Base-by-base conservation (phyloP, 2,797 vertebrate genomes). In the Acipenser transmontanus region DNA sequence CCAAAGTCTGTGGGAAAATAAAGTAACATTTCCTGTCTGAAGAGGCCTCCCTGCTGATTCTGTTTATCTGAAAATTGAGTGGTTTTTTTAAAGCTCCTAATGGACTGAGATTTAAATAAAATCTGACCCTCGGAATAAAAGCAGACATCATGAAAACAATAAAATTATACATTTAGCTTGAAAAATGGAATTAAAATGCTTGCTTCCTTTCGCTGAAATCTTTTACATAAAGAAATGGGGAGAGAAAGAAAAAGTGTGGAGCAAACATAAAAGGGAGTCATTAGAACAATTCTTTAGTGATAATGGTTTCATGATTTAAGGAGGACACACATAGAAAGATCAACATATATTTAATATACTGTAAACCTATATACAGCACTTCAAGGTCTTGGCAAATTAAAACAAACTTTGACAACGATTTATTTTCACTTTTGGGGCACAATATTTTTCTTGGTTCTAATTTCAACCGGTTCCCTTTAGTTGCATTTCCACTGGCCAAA, bases 101-200 rank as follows among this genome's bases (percentile, higher is more conserved):
- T 96, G 93, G 92, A 94, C 88, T 86, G 89, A 91, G 89, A 91
- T 93, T 93, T 90, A 89, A 94, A 95, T 95, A 93, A 94, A 92
- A 93, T 91, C 88, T 95, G 93, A 95, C 93, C 93, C 85, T 88
- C 76, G 82, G 90, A 91, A 93, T 87, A 90, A 93, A 90, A 92
- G 91, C 85, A 80, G 81, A 89, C 93, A 93, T 94, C 94, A 93
- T 81, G 84, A 87, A 74, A 90, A 92, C 82, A 95, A 94, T 93
- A 89, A 90, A 89, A 91, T 91, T 87, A 93, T 92, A 91, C 81
- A 87, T 89, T 88, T 85, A 81, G 80, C 82, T 83, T 81, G 80
- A 84, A 86, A 89, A 91, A 91, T 86, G 85, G 88, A 90, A 89
- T 88, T 90, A 91, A 89, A 89, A 91, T 88, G 84, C 82, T 77